Percentiles rank a stretch among this genome's conserved stretches.
phyloP scores from a whole-genome alignment of 2,797 vertebrate genomes.

The Micromesistius poutassou region DNA sequence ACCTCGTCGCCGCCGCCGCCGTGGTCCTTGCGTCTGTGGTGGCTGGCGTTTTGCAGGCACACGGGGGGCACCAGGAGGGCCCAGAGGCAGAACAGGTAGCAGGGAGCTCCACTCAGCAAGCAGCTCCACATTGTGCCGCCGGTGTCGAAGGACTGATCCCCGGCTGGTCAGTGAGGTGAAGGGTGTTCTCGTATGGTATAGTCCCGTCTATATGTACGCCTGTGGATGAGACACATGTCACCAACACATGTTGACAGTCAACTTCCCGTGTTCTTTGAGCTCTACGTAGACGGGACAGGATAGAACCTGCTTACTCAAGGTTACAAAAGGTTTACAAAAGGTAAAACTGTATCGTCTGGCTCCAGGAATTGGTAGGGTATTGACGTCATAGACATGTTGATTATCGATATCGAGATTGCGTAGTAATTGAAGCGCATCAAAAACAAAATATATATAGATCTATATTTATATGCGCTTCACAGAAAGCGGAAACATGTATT shows the following conservation, averaged over 20 bases:
- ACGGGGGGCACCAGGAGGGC: conserved; percentile 50
- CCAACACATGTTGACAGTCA: not conserved
- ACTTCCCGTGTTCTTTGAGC: too few species aligned
- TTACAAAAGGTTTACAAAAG: not conserved
- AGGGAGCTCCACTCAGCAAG: conserved; percentile 38
- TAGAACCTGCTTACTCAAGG: not conserved
- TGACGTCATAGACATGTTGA: not conserved
- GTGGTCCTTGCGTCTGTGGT: conserved; percentile 4
- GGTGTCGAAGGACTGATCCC: not conserved
- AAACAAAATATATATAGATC: too few species aligned
- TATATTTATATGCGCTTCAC: not conserved
- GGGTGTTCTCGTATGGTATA: not conserved
- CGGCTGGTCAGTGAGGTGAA: not conserved
- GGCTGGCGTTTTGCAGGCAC: conserved; percentile 45
- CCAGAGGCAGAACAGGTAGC: conserved; percentile 57
- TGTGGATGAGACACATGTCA: conserved; percentile 16
- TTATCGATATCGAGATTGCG: too few species aligned
- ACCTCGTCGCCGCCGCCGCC: not conserved
- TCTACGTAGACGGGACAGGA: not conserved
- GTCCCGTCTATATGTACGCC: conserved; percentile 4
- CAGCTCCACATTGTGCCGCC: conserved; percentile 38
- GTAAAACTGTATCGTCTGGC: not conserved
- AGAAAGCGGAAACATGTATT: not conserved
- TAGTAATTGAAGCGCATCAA: too few species aligned
- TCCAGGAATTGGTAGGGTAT: not conserved